Percentiles rank a stretch among this genome's conserved stretches.
These are phyloP conservation scores for Drepana arcuata DNA, from an alignment of 1,140 invertebrate genomes.

Conservation along the genomic window DNA sequence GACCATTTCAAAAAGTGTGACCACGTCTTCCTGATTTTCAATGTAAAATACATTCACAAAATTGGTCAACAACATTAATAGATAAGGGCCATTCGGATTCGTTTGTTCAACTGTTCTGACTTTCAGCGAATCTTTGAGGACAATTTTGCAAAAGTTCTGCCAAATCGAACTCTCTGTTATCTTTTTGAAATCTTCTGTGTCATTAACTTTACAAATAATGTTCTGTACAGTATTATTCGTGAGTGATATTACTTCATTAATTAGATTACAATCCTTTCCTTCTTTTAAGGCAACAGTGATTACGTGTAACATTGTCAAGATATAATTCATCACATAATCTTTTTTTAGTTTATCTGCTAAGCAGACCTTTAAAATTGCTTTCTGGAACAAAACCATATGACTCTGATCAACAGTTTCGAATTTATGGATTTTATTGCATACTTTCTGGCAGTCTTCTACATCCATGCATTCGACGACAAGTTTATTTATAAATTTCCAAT, in stretches of 20 bases:
- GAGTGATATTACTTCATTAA: constrained; percentile 51
- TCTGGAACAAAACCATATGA: constrained; percentile 71
- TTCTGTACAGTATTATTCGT: constrained; percentile 41
- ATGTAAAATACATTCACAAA: constrained; percentile 75
- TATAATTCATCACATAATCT: constrained; percentile 68
- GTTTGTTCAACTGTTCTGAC: constrained; percentile 47
- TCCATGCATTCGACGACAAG: constrained; percentile 73
- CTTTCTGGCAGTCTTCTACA: constrained; percentile 67
- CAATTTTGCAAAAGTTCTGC: constrained; percentile 77
- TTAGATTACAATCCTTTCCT: constrained; percentile 46
- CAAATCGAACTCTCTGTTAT: constrained; percentile 74
- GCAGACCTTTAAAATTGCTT: constrained; percentile 69
- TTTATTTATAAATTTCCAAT: constrained; percentile 64
- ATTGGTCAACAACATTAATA: constrained; percentile 72
- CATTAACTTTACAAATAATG: constrained; percentile 14
- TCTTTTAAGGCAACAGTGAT: constrained; percentile 72
- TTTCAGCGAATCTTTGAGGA: constrained; percentile 77
- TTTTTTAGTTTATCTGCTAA: constrained; percentile 38
- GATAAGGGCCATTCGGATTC: constrained; percentile 28
- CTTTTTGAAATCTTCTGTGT: constrained; percentile 56
- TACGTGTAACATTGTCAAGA: constrained; percentile 73
- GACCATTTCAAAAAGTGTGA: constrained; percentile 80
- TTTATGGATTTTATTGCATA: constrained; percentile 73
- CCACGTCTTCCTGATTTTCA: constrained; percentile 65
- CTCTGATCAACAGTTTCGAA: constrained; percentile 73